phyloP scores from a whole-genome alignment of 2,888 invertebrate genomes.

The Papilio protenor region DNA sequence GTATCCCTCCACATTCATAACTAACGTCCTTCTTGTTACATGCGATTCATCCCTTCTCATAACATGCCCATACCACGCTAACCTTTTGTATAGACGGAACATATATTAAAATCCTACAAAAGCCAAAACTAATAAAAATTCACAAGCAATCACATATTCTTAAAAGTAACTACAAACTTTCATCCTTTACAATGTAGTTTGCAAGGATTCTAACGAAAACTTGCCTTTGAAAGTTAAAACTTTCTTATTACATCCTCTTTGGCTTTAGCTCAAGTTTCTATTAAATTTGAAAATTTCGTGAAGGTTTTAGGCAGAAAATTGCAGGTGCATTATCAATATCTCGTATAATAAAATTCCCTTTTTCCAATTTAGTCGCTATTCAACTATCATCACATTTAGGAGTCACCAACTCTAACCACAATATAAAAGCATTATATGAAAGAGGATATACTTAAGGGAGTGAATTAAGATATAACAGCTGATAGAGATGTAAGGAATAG shows the following conservation, averaged over 20 bases:
- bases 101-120: background rate
- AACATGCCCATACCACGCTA: too few relatives aligned
- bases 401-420: too few relatives aligned
- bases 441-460: too few relatives aligned
- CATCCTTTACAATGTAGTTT: conserved; percentile 26
- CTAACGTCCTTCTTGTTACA: too few relatives aligned
- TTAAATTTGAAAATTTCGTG: conserved; percentile 20
- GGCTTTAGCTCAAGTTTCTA: conserved; percentile 1
- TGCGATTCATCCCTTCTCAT: too few relatives aligned
- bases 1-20: too few relatives aligned
- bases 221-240: conserved; percentile 30
- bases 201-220: conserved; percentile 26
- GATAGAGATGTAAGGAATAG: too few relatives aligned
- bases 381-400: too few relatives aligned
- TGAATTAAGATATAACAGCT: too few relatives aligned
- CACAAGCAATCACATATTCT: conserved; percentile 23
- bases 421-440: too few relatives aligned
- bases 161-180: conserved; percentile 28
- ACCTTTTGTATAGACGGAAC: background rate
- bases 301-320: background rate
- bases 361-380: background rate
- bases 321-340: background rate
- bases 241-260: conserved; percentile 18
- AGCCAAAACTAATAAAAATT: conserved; percentile 29
- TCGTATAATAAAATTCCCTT: background rate